These are phyloP conservation scores for Cheilosia vernalis DNA, from an alignment of 2,888 invertebrate genomes.

Conservation along the genomic window DNA sequence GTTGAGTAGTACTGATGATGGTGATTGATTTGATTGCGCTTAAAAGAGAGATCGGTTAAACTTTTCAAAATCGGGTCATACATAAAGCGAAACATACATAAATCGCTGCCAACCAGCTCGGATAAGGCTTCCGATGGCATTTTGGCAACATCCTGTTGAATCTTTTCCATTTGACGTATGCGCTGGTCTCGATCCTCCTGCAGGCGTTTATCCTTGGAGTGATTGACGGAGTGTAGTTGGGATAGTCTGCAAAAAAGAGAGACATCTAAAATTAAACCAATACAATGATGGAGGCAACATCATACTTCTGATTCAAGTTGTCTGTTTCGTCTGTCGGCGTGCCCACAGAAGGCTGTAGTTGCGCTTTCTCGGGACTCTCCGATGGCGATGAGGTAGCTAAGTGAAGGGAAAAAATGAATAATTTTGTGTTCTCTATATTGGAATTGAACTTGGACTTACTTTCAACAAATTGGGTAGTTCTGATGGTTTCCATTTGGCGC, in stretches of 20 bases:
- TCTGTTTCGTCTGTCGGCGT: constrained; percentile 71
- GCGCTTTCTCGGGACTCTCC: constrained; percentile 71
- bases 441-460: constrained; percentile 76
- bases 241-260: constrained; percentile 83
- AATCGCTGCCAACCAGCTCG: constrained; percentile 88
- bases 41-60: constrained; percentile 67
- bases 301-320: constrained; percentile 81
- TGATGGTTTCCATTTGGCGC: constrained; percentile 88
- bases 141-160: constrained; percentile 89
- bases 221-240: constrained; percentile 89
- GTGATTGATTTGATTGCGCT: constrained; percentile 92
- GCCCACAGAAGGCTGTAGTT: constrained; percentile 63
- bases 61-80: background rate
- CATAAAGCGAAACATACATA: constrained; percentile 86
- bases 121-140: constrained; percentile 90
- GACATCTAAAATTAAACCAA: background rate
- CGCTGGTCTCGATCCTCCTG: constrained; percentile 90
- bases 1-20: constrained; percentile 90
- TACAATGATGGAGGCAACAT: background rate
- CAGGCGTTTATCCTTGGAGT: constrained; percentile 90
- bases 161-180: constrained; percentile 89
- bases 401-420: background rate
- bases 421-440: background rate
- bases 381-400: constrained; percentile 64
- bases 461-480: constrained; percentile 71